Base-by-base conservation (phyloP, 2,797 vertebrate species). In the Petrocephalus schoutedeni region DNA sequence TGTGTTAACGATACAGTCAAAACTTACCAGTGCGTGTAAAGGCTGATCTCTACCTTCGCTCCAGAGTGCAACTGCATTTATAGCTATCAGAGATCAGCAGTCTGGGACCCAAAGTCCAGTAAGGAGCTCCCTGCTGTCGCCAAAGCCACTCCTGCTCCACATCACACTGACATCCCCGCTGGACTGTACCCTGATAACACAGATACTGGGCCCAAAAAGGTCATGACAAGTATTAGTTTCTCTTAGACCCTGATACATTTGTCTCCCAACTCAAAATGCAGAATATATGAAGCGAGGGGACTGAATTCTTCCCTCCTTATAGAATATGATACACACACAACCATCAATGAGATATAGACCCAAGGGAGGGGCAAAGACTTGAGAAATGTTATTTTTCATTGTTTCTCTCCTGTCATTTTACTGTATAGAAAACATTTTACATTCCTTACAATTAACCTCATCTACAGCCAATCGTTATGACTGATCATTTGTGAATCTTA, bases 61-160 rank as follows among this genome's bases (percentile, higher is more conserved):
- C 82, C 41, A 36, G 84, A 8, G 41, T 21, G 16, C 12, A 4
- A 19, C 54, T 61, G 36, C 53, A 74, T 88, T 86, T 86, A 88
- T 88, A 85, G 41, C 16, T 32, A 49, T 83, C 82, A 64, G 10
- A 41, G 56, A 89, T 82, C 84, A 77, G 61, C 85, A 77, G 56
- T 85, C 56, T 54, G 49, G 32, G 23, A 67, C 61, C 54, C 88
- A 87, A 89, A 89, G 88, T 89, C 88, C 88, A 89, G 74, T 36
- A 71, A 41, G 2, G 49, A 85, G 45, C 87, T 87, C 86, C 77
- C 21, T 57, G 86, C 80, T 87, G 88, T 89, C 88, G 87, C 32
- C 87, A 23, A 54, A 0, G 74, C 51, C 84, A 32, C 85, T 45
- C 71, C 67, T 86, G 64, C 54, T 80, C 85, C 88, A 89, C 85